phyloP scores from a whole-genome alignment of 2,113 vertebrate genomes.

The Genyomyrus donnyi region DNA sequence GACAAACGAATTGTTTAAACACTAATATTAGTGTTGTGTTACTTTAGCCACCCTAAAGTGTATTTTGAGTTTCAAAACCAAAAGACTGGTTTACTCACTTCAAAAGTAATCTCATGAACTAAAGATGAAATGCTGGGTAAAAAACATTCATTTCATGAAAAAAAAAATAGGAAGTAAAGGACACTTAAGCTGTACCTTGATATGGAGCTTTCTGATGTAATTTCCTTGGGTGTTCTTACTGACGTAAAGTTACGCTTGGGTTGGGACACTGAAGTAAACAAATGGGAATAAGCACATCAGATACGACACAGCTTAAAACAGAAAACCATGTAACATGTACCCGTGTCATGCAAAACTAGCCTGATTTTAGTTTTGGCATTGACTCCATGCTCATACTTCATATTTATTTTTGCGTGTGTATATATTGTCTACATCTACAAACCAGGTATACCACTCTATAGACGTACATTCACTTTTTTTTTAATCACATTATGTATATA shows the following conservation, averaged over 20 bases:
- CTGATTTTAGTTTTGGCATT: background rate
- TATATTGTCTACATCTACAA: background rate
- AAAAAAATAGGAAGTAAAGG: background rate
- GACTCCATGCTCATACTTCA: background rate
- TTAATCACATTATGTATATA: background rate
- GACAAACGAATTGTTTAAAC: background rate
- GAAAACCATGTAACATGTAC: background rate
- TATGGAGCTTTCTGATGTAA: constrained; percentile 85
- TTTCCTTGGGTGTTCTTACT: constrained; percentile 83
- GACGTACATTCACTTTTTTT: background rate
- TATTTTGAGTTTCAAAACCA: background rate
- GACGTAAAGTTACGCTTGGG: constrained; percentile 81
- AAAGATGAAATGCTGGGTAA: background rate
- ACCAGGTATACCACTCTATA: background rate
- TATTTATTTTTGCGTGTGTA: background rate
- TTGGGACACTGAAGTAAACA: constrained; percentile 69
- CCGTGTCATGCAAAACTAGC: background rate
- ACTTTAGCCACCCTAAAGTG: background rate
- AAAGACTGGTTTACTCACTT: too few relatives aligned
- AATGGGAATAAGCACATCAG: constrained; percentile 10
- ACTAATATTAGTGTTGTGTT: background rate
- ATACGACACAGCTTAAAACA: constrained; percentile 5
- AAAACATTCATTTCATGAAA: background rate
- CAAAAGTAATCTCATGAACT: background rate
- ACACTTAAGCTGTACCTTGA: constrained; percentile 65